These are phyloP conservation scores for Nyctereutes procyonoides DNA, from an alignment of 2,113 vertebrate genomes.

Conservation along the genomic window DNA sequence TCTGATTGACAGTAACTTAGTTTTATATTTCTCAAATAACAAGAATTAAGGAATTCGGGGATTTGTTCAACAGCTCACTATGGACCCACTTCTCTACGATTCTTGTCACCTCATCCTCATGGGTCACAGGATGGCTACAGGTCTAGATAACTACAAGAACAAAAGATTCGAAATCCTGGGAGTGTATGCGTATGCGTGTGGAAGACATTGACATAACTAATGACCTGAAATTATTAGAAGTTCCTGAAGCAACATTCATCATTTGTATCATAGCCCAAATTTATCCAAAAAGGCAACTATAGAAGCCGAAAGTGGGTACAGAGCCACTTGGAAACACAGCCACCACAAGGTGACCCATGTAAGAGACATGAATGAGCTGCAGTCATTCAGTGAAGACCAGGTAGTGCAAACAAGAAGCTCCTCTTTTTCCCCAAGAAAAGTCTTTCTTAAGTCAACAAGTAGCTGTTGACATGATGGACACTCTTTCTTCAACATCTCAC, in stretches of 20 bases:
- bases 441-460: not conserved
- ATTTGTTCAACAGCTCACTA: not conserved
- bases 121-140: not conserved
- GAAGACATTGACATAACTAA: not conserved
- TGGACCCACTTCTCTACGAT: not conserved
- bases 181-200: not conserved
- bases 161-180: not conserved
- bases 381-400: not conserved
- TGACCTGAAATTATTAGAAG: not conserved
- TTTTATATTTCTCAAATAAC: constrained; percentile 17
- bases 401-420: not conserved
- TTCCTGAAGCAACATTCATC: not conserved
- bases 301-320: not conserved
- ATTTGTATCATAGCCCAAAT: not conserved
- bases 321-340: not conserved
- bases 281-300: not conserved
- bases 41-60: constrained; percentile 2
- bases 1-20: not conserved
- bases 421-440: not conserved
- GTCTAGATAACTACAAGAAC: not conserved
- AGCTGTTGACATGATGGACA: not conserved
- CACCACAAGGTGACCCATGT: not conserved
- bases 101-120: not conserved
- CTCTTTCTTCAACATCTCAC: not conserved
- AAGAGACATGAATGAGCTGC: not conserved